phyloP scores from a whole-genome alignment of 2,113 vertebrate genomes.

The Circaetus cinerascens region DNA sequence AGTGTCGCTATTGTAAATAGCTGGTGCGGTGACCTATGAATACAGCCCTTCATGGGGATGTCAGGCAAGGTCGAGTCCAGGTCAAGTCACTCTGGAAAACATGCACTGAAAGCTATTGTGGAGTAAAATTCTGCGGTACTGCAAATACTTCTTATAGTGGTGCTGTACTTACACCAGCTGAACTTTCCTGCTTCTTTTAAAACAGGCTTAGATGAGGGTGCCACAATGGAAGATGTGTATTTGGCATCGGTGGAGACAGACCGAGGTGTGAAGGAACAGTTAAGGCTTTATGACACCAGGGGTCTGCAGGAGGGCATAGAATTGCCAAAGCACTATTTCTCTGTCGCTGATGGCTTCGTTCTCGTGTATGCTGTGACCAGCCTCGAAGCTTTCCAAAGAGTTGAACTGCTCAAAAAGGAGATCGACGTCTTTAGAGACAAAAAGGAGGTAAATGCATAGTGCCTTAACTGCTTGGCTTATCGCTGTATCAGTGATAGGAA shows the following conservation, averaged over 20 bases:
- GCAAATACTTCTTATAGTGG: not conserved
- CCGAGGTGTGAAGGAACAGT: slow-evolving; percentile 88
- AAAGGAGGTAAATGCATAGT: slow-evolving; percentile 79
- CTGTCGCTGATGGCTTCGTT: slow-evolving; percentile 88
- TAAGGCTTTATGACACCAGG: slow-evolving; percentile 91
- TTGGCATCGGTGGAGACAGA: slow-evolving; percentile 92
- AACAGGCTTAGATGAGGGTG: slow-evolving; percentile 80
- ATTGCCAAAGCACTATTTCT: slow-evolving; percentile 90
- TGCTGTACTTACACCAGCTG: not conserved
- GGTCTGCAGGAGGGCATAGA: slow-evolving; percentile 86
- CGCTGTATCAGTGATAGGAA: not conserved
- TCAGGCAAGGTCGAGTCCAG: not conserved
- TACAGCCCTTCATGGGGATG: not conserved
- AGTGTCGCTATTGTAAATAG: not conserved
- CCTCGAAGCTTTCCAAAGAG: slow-evolving; percentile 87
- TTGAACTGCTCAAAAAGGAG: slow-evolving; percentile 90
- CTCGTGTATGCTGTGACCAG: slow-evolving; percentile 91
- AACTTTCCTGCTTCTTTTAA: not conserved
- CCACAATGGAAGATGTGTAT: slow-evolving; percentile 91
- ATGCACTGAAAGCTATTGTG: not conserved
- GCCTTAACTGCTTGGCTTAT: not conserved
- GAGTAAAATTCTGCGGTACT: not conserved
- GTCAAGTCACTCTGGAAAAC: not conserved
- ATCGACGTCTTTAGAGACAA: slow-evolving; percentile 92
- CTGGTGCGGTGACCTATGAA: not conserved